Evolutionary conservation across 2,888 invertebrate genomes (phyloP).

Genomic region (Parnassius orleans): DNA sequence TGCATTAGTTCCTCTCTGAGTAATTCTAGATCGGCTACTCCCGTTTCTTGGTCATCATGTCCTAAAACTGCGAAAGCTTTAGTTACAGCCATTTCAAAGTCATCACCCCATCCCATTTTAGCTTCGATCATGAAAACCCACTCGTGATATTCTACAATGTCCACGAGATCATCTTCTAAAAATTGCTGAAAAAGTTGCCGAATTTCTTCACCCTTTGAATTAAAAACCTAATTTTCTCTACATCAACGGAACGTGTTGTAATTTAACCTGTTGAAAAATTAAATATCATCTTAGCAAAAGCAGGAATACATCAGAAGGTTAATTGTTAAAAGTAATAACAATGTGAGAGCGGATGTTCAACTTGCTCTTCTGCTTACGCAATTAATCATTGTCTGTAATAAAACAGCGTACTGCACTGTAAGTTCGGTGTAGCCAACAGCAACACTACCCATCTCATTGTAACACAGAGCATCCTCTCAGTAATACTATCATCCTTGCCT

Average conservation of each 20-base stretch:
- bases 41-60: slow-evolving; percentile 63
- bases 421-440: too few relatives aligned
- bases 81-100: slow-evolving; percentile 57
- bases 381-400: too few relatives aligned
- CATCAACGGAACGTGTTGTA: slow-evolving; percentile 58
- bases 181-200: slow-evolving; percentile 51
- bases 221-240: slow-evolving; percentile 66
- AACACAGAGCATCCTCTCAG: too few relatives aligned
- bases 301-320: too few relatives aligned
- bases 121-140: slow-evolving; percentile 71
- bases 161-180: slow-evolving; percentile 68
- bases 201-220: slow-evolving; percentile 64
- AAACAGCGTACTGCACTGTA: too few relatives aligned
- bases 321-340: too few relatives aligned
- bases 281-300: not conserved
- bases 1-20: slow-evolving; percentile 56
- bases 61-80: slow-evolving; percentile 61
- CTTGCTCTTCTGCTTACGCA: too few relatives aligned
- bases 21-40: slow-evolving; percentile 52
- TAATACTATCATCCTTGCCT: too few relatives aligned
- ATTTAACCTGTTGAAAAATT: slow-evolving; percentile 47
- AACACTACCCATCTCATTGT: too few relatives aligned
- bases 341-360: too few relatives aligned
- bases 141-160: slow-evolving; percentile 66
- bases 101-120: slow-evolving; percentile 68